Conservation (phyloP, 2,113 vertebrate genomes). For the Chroicocephalus ridibundus region DNA sequence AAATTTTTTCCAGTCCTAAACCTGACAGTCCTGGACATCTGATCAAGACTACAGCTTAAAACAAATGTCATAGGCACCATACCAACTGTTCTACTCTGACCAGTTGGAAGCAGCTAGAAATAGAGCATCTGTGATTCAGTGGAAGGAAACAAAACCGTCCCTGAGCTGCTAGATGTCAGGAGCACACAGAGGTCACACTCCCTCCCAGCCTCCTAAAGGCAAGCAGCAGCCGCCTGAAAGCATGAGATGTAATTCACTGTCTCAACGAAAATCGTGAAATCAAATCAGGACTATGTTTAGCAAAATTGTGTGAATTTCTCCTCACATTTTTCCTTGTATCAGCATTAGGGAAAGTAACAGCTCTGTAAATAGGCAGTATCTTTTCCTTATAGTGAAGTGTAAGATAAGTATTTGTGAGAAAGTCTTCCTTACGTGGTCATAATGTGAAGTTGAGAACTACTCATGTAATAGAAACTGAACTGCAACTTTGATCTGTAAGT, state of each 20-base stretch:
- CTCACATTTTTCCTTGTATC: neutral
- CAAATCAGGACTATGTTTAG: neutral
- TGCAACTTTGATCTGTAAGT: neutral
- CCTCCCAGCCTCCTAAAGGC: neutral
- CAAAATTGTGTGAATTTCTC: neutral
- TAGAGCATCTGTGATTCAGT: neutral
- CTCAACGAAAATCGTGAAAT: neutral
- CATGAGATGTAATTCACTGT: neutral
- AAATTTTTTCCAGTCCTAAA: neutral
- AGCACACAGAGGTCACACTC: fast-evolving
- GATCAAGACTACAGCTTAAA: neutral
- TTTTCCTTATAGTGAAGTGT: neutral
- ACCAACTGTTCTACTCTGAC: neutral
- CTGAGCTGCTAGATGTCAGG: neutral
- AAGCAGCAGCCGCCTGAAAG: neutral
- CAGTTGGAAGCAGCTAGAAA: neutral
- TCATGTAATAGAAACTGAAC: slow-evolving; percentile 15
- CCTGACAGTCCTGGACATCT: neutral
- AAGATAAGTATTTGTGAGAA: neutral
- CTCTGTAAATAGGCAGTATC: neutral
- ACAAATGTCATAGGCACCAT: neutral
- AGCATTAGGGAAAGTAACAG: neutral
- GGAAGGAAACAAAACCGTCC: neutral
- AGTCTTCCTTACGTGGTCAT: neutral
- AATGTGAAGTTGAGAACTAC: neutral